Evolutionary conservation across 2,888 invertebrate species (phyloP).

Genomic region (Lasioglossum figueresi): DNA sequence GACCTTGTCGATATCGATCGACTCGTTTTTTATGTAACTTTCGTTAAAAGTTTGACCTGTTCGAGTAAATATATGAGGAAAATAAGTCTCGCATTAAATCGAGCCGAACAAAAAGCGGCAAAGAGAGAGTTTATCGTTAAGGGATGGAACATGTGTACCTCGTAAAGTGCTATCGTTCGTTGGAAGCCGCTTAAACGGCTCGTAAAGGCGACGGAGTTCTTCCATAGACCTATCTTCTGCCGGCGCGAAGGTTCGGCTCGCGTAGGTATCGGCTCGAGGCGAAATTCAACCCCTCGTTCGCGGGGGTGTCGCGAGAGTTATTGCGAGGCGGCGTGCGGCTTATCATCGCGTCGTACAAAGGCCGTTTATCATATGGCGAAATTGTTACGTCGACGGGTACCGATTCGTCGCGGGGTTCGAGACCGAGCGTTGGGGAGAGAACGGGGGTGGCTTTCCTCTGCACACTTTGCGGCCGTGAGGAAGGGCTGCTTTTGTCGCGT

Average conservation of each 20-base stretch:
- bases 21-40: not conserved
- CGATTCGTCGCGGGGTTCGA: conserved; percentile 37
- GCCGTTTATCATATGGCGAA: conserved; percentile 61
- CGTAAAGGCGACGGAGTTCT: conserved; percentile 6
- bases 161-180: conserved; percentile 26
- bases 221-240: not conserved
- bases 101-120: not conserved
- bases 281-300: conserved; percentile 28
- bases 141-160: conserved; percentile 9
- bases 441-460: conserved; percentile 55
- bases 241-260: not conserved
- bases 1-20: not conserved
- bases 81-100: not conserved
- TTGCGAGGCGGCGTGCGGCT: conserved; percentile 29
- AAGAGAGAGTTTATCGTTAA: conserved; percentile 1
- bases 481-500: conserved; percentile 61
- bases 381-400: conserved; percentile 55
- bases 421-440: conserved; percentile 1
- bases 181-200: conserved; percentile 31
- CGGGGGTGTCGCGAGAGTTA: conserved; percentile 34
- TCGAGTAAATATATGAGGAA: not conserved
- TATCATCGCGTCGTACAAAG: conserved; percentile 43
- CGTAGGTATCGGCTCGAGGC: not conserved
- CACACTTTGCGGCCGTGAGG: conserved; percentile 63
- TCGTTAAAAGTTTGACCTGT: not conserved